Evolutionary conservation across 2,888 invertebrate genomes (phyloP), one percentile per base, ranked within the genome.

Genomic region (Ptilodon capucinus): DNA sequence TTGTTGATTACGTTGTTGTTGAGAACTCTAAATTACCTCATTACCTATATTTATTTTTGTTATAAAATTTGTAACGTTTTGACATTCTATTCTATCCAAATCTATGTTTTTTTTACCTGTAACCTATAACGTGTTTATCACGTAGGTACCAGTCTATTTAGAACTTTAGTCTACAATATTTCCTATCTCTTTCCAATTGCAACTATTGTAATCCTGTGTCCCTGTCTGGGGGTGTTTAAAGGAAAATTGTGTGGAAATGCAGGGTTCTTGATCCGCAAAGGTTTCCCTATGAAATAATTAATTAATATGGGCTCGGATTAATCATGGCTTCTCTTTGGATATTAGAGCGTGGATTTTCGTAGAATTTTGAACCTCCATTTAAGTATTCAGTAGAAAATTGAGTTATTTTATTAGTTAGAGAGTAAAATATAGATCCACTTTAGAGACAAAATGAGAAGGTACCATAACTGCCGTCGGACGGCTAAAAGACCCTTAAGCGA

Each of bases 261-360:
- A 21, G 11, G 44, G 54, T 54, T 58, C 42, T 60, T 52, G 54
- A 60, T 66, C 49, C 53, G 23, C 5, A n/a, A 40, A 48, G 69
- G 58, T 48, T 68, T 54, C 58, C 41, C 32, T 62, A 60, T 62
- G 55, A 68, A 76, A 78, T 79, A 63, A 74, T 79, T 79, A 85
- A 84, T 84, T 84, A 84, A 81, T 79, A 78, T 58, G 62, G 74
- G 76, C 64, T 43, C 49, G 60, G 61, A 64, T 68, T 72, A 65
- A 57, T 51, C 38, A 25, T 28, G 54, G 54, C 48, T 54, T 57
- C 54, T 23, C 49, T 54, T 58, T 55, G 48, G 30, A 54, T n/a
- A 53, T 44, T n/a, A n/a, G 32, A 30, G 32, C 42, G 46, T 53
- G 40, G 43, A 46, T 58, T 53, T 66, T 66, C 67, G 1, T 7